Evolutionary conservation across 2,888 invertebrate species (phyloP).

Genomic region (Lepidocyrtoides sp.): DNA sequence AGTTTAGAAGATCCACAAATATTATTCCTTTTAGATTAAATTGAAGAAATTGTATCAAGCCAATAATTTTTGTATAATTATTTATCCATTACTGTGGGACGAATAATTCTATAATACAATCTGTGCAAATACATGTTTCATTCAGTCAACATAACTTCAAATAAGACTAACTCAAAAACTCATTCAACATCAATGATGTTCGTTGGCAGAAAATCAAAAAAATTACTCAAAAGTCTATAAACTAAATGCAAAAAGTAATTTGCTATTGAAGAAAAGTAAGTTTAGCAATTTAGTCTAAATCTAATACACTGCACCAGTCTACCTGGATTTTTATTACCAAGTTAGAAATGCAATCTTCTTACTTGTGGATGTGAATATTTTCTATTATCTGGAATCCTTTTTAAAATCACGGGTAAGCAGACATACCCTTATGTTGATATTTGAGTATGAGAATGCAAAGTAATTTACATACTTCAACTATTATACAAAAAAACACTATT

Average conservation of each 20-base stretch:
- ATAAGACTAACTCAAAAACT: conserved; percentile 16
- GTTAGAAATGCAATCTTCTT: conserved; percentile 27
- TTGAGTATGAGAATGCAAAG: background rate
- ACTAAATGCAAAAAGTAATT: background rate
- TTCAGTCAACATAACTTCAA: background rate
- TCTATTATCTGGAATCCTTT: conserved; percentile 20
- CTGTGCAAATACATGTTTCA: conserved; percentile 20
- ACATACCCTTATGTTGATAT: background rate
- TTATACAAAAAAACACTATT: background rate
- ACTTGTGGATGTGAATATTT: background rate
- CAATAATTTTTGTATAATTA: no score
- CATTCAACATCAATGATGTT: background rate
- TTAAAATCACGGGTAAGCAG: conserved; percentile 1
- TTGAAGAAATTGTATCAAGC: no score
- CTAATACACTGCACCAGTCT: background rate
- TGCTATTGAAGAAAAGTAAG: background rate
- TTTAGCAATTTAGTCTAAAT: background rate
- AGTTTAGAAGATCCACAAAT: no score
- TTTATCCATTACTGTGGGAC: no score
- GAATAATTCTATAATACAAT: background rate
- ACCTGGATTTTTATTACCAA: no score
- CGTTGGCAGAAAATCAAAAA: background rate
- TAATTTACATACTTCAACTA: background rate
- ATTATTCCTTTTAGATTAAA: no score
- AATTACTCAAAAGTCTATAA: background rate